These are phyloP conservation scores for Physella acuta DNA, from an alignment of 1,140 invertebrate species.

Conservation along the genomic window DNA sequence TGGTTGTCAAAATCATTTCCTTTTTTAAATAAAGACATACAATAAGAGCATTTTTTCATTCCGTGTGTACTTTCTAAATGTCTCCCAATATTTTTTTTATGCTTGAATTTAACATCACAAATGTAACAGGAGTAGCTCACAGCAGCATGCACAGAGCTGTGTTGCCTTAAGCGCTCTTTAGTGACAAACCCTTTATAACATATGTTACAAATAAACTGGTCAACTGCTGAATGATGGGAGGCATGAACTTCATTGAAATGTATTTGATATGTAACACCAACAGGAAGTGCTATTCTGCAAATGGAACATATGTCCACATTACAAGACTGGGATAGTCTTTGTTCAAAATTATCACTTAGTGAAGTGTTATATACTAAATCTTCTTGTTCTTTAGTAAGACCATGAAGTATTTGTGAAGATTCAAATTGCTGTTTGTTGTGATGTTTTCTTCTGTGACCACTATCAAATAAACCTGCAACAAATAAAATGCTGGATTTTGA, in stretches of 20 bases:
- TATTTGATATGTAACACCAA: slow-evolving; percentile 10
- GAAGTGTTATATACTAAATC: neutral
- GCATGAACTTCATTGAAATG: slow-evolving; percentile 15
- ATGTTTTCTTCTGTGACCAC: neutral
- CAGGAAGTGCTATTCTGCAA: slow-evolving; percentile 1
- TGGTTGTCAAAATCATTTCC: slow-evolving; percentile 17
- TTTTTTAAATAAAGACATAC: slow-evolving; percentile 9
- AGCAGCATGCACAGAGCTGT: slow-evolving; percentile 12
- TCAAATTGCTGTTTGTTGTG: neutral
- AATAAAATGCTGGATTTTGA: slow-evolving; percentile 5
- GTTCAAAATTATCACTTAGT: neutral
- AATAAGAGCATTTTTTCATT: slow-evolving; percentile 16
- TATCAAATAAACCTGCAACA: slow-evolving; percentile 14
- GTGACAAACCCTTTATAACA: slow-evolving; percentile 12
- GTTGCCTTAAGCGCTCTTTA: slow-evolving; percentile 8
- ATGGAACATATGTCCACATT: slow-evolving; percentile 1
- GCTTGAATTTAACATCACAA: slow-evolving; percentile 23
- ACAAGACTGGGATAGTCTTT: neutral
- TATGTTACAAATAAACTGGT: neutral
- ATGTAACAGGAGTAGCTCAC: slow-evolving; percentile 9
- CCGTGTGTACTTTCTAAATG: slow-evolving; percentile 21
- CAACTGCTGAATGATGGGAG: neutral
- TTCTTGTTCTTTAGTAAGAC: neutral
- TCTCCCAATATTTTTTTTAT: slow-evolving; percentile 22
- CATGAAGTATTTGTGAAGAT: neutral